phyloP scores from a whole-genome alignment of 2,797 vertebrate species.

The Cuniculus paca region DNA sequence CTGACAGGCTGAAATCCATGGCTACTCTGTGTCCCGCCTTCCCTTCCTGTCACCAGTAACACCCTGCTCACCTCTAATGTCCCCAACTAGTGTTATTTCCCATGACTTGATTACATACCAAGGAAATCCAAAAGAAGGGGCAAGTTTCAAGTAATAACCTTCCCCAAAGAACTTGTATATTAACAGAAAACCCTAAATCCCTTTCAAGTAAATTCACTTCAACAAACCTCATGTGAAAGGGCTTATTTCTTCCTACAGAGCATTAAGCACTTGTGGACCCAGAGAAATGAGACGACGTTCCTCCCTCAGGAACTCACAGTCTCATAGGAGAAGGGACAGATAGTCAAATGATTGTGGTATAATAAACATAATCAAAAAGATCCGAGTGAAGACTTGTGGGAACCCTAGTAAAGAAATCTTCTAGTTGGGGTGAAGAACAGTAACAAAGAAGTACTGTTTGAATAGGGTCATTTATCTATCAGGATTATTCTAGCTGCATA shows the following conservation, averaged over 20 bases:
- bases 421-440: not conserved
- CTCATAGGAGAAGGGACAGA: not conserved
- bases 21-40: not conserved
- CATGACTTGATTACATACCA: conserved; percentile 24
- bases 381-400: not conserved
- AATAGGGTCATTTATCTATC: not conserved
- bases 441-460: not conserved
- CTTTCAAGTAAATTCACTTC: conserved; percentile 6
- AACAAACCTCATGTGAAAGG: not conserved
- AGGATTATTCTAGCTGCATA: not conserved
- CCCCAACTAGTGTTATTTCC: not conserved
- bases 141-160: not conserved
- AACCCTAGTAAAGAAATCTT: not conserved
- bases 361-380: not conserved
- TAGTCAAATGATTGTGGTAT: not conserved
- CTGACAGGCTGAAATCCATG: not conserved
- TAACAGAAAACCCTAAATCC: not conserved
- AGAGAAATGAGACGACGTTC: not conserved
- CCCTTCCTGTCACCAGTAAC: not conserved
- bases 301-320: not conserved
- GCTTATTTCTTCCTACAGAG: not conserved
- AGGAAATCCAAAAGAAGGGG: conserved; percentile 15
- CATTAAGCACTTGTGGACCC: not conserved
- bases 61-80: not conserved
- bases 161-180: not conserved